Percentiles rank a stretch among this genome's conserved stretches.
These are phyloP conservation scores for Paratrypauchen microcephalus DNA, from an alignment of 2,797 vertebrate species.

Conservation along the genomic window DNA sequence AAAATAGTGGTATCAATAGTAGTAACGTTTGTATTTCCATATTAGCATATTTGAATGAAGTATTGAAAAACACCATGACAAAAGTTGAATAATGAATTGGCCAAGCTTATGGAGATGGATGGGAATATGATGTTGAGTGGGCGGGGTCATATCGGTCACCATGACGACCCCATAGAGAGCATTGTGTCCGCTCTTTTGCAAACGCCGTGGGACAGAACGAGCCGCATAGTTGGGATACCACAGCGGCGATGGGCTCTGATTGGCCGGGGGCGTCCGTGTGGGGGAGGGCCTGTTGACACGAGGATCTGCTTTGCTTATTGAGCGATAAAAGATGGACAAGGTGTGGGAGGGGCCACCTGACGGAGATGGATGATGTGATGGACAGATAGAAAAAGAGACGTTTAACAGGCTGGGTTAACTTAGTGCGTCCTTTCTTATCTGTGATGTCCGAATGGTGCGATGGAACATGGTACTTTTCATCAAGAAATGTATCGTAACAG, in stretches of 20 bases:
- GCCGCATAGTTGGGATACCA: slow-evolving; percentile 76
- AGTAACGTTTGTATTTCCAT: slow-evolving; percentile 22
- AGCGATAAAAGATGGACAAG: slow-evolving; percentile 67
- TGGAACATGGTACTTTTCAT: slow-evolving; percentile 27
- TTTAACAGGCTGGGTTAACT: slow-evolving; percentile 42
- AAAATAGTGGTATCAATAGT: not conserved
- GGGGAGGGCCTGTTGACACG: slow-evolving; percentile 56
- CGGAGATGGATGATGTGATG: slow-evolving; percentile 62
- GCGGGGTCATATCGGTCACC: slow-evolving; percentile 57
- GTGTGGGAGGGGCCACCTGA: slow-evolving; percentile 57
- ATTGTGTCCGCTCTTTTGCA: slow-evolving; percentile 50
- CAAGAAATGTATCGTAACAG: not conserved
- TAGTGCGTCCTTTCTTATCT: slow-evolving; percentile 16
- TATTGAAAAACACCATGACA: slow-evolving; percentile 41
- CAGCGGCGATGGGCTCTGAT: slow-evolving; percentile 51
- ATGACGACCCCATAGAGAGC: slow-evolving; percentile 49
- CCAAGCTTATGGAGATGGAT: slow-evolving; percentile 68
- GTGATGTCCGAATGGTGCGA: slow-evolving; percentile 11
- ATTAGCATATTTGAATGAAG: slow-evolving; percentile 1
- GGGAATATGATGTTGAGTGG: slow-evolving; percentile 65
- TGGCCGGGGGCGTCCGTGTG: slow-evolving; percentile 49
- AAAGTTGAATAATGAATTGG: slow-evolving; percentile 48
- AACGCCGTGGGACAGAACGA: slow-evolving; percentile 62
- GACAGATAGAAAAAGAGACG: slow-evolving; percentile 41
- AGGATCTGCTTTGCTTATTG: slow-evolving; percentile 76